Percentiles rank a stretch among this genome's conserved stretches.
phyloP scores from a whole-genome alignment of 2,888 invertebrate species.

The Calephelis perditalis region DNA sequence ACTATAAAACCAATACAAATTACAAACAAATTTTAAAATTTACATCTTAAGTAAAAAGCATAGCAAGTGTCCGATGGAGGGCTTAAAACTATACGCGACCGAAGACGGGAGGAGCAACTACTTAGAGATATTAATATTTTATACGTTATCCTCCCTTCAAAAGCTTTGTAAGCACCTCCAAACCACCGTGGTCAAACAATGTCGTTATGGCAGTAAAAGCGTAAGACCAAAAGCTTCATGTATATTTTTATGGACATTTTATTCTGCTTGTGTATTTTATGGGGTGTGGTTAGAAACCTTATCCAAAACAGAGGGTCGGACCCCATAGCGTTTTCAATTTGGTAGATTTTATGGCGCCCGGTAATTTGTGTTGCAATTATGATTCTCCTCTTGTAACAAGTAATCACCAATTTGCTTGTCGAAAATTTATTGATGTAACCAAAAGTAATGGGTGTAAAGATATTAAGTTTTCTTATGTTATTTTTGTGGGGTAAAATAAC shows the following conservation, averaged over 20 bases:
- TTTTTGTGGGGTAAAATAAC: no score
- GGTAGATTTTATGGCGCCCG: not conserved
- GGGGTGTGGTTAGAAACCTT: constrained; percentile 7
- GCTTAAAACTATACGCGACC: no score
- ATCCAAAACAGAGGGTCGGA: constrained; percentile 9
- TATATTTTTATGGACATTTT: constrained; percentile 1
- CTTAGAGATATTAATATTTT: no score
- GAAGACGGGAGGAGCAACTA: no score
- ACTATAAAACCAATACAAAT: no score
- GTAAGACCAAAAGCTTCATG: not conserved
- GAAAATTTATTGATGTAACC: not conserved
- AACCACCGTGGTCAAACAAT: no score
- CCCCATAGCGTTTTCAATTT: constrained; percentile 9
- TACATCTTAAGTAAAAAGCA: no score
- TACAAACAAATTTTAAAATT: no score
- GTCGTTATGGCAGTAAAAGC: not conserved
- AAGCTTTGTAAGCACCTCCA: no score
- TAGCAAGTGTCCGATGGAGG: no score
- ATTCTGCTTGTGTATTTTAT: not conserved
- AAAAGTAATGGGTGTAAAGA: not conserved
- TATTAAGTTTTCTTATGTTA: not conserved
- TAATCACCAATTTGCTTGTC: not conserved
- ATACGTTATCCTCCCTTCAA: no score
- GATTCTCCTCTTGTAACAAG: not conserved
- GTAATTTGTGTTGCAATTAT: constrained; percentile 9